Evolutionary conservation across 2,888 invertebrate genomes (phyloP).

Genomic region (Isoperla grammatica): DNA sequence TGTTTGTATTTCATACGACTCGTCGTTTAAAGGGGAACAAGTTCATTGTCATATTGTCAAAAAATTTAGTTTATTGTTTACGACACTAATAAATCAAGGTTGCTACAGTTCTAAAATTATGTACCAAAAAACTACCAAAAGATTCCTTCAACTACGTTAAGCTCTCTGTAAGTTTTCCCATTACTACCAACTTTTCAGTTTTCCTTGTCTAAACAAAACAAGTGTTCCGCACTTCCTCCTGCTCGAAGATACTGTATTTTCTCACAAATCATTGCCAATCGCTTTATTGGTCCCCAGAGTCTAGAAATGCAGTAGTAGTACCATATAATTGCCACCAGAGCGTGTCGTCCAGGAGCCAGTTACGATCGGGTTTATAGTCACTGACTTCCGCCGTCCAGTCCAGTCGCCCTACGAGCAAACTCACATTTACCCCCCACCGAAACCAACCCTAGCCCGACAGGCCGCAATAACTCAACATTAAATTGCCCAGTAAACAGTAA

Average conservation of each 20-base stretch:
- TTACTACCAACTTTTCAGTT: background rate
- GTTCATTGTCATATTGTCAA: too few relatives aligned
- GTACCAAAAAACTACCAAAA: too few relatives aligned
- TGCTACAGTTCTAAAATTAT: too few relatives aligned
- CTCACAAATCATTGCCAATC: constrained; percentile 5
- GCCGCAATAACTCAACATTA: background rate
- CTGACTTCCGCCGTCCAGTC: background rate
- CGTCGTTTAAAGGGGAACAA: too few relatives aligned
- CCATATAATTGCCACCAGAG: constrained; percentile 13
- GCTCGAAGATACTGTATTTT: background rate
- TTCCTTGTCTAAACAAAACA: constrained; percentile 6
- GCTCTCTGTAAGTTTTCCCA: background rate
- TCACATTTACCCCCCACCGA: background rate
- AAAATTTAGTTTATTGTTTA: too few relatives aligned
- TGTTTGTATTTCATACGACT: too few relatives aligned
- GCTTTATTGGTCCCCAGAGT: constrained; percentile 3
- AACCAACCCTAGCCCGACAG: background rate
- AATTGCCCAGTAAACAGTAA: constrained; percentile 7
- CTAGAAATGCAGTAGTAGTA: background rate
- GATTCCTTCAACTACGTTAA: too few relatives aligned
- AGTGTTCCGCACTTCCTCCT: background rate
- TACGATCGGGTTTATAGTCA: background rate
- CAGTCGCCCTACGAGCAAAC: background rate
- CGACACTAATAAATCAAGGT: too few relatives aligned
- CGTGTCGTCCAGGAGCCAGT: constrained; percentile 1